These are phyloP conservation scores for Magallana gigas DNA, from an alignment of 1,140 invertebrate species.

Conservation along the genomic window DNA sequence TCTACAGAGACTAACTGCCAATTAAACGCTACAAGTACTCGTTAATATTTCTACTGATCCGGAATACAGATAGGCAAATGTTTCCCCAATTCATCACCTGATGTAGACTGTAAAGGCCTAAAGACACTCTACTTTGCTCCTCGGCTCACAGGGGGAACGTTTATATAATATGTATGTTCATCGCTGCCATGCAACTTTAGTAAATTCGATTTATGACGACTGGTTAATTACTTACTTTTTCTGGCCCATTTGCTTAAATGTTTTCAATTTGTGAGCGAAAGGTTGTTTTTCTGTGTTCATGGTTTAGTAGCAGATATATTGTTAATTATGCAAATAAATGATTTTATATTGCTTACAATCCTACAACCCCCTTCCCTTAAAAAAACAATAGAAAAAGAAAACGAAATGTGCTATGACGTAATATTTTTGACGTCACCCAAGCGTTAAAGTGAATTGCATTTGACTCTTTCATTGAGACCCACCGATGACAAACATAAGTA, in stretches of 20 bases:
- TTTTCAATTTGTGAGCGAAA: too few species aligned
- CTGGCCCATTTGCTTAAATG: too few species aligned
- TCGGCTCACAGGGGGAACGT: not conserved
- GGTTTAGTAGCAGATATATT: too few species aligned
- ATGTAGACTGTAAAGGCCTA: not conserved
- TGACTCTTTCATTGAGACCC: too few species aligned
- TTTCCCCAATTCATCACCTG: slow-evolving; percentile 6
- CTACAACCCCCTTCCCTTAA: too few species aligned
- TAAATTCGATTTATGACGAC: slow-evolving; percentile 25
- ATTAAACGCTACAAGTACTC: slow-evolving; percentile 31
- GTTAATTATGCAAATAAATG: too few species aligned
- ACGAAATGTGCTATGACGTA: not conserved
- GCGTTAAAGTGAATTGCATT: not conserved
- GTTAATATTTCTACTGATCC: slow-evolving; percentile 22
- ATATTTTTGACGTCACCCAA: not conserved
- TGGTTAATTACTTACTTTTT: not conserved
- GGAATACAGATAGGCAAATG: slow-evolving; percentile 27
- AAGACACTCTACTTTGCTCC: not conserved
- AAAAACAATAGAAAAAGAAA: too few species aligned
- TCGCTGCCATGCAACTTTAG: slow-evolving; percentile 9
- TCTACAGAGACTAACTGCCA: slow-evolving; percentile 25
- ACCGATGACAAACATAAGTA: not conserved
- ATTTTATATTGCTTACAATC: too few species aligned
- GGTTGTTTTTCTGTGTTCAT: too few species aligned
- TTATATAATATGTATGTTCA: slow-evolving; percentile 8